Percentiles rank a stretch among this genome's conserved stretches.
Evolutionary conservation across 2,113 vertebrate species (phyloP).

Genomic region (human (Homo sapiens)): DNA sequence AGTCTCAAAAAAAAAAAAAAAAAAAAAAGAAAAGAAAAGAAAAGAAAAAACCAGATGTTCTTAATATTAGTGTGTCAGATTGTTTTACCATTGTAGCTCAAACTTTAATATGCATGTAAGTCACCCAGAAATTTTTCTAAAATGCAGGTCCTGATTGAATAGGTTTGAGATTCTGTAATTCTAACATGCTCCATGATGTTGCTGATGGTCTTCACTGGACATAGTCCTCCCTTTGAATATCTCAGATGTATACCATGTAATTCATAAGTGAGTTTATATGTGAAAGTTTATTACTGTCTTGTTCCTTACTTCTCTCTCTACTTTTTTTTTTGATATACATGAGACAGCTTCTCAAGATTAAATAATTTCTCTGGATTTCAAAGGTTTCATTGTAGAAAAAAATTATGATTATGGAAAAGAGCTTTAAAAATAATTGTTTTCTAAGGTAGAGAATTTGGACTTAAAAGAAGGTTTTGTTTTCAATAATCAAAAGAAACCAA

Average conservation of each 20-base stretch:
- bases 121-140: neutral
- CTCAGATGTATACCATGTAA: neutral
- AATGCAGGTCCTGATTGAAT: neutral
- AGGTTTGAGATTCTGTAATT: neutral
- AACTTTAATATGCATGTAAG: neutral
- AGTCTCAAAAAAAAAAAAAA: too few species aligned
- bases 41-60: neutral
- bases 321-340: neutral
- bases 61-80: neutral
- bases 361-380: slow-evolving; percentile 1
- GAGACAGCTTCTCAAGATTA: slow-evolving; percentile 13
- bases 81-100: neutral
- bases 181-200: neutral
- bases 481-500: neutral
- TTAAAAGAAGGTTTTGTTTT: neutral
- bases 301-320: neutral
- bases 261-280: neutral
- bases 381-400: neutral
- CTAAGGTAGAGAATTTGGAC: neutral
- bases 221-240: neutral
- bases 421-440: neutral
- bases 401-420: neutral
- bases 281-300: neutral
- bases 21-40: too few species aligned
- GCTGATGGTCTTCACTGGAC: neutral